These are phyloP conservation scores for Sabatieria punctata DNA, from an alignment of 2,888 invertebrate genomes.

Conservation along the genomic window DNA sequence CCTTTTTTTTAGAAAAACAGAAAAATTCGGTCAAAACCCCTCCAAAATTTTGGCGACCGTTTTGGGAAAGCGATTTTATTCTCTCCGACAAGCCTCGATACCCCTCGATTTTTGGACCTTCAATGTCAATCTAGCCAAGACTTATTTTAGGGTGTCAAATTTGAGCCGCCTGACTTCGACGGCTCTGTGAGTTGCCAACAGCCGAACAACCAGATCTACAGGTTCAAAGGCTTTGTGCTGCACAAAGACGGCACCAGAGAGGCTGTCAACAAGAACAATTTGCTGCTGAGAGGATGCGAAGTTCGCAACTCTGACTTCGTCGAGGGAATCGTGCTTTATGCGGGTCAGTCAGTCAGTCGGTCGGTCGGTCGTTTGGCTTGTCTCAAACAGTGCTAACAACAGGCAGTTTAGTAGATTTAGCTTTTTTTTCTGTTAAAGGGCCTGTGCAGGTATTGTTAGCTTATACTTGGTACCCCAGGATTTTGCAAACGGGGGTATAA, in stretches of 20 bases:
- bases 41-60: no score
- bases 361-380: background rate
- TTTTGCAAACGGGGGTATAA: no score
- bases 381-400: no score
- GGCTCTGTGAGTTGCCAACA: conserved; percentile 76
- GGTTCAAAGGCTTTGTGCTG: conserved; percentile 57
- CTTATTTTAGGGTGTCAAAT: conserved; percentile 14
- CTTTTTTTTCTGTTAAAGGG: no score
- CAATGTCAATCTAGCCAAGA: no score
- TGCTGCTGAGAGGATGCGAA: conserved; percentile 76
- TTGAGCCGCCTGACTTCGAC: conserved; percentile 41
- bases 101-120: background rate
- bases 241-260: conserved; percentile 42
- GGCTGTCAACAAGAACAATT: conserved; percentile 68
- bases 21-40: no score
- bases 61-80: no score
- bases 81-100: no score
- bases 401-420: no score
- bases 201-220: conserved; percentile 85
- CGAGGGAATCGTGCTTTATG: conserved; percentile 90
- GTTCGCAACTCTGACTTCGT: conserved; percentile 90
- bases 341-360: conserved; percentile 41
- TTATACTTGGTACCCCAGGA: no score
- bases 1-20: no score
- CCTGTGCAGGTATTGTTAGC: no score